A percentile compares a stretch with the other conserved stretches of the same genome.
Conservation (phyloP, 2,888 invertebrate species). For the Ennomos erosarius region DNA sequence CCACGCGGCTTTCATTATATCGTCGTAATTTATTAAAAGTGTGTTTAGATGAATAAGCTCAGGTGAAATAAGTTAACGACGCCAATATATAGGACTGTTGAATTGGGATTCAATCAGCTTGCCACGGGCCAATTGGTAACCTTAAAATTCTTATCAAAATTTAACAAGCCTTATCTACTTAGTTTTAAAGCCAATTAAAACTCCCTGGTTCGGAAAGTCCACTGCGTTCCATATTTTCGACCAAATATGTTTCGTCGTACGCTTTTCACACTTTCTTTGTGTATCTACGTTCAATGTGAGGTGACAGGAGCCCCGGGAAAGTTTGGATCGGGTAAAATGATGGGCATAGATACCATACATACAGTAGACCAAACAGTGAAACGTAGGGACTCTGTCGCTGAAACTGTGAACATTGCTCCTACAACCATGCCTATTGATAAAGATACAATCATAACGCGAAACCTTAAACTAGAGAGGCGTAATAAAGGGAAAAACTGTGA, state of each 20-base stretch:
- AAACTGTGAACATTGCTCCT: constrained; percentile 30
- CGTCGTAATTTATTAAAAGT: too few species aligned
- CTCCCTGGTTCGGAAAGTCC: neutral
- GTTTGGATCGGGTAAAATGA: constrained; percentile 45
- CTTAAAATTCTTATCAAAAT: too few species aligned
- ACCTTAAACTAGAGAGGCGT: constrained; percentile 61
- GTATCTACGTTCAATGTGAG: constrained; percentile 11
- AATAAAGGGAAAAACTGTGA: constrained; percentile 50
- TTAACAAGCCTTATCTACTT: constrained; percentile 17
- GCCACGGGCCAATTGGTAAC: too few species aligned
- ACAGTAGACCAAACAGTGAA: neutral
- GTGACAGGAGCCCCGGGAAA: neutral
- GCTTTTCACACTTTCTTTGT: constrained; percentile 15
- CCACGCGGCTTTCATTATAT: too few species aligned
- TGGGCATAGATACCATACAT: constrained; percentile 65
- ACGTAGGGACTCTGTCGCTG: too few species aligned
- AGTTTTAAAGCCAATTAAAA: constrained; percentile 16
- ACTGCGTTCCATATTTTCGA: constrained; percentile 6
- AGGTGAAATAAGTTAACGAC: too few species aligned
- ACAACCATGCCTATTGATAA: constrained; percentile 60
- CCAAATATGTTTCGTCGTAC: constrained; percentile 22
- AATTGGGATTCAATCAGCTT: too few species aligned
- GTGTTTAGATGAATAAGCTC: too few species aligned
- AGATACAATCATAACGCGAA: constrained; percentile 67
- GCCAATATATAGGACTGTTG: too few species aligned